Conservation (phyloP, 2,888 invertebrate genomes). For the Rhynchonema sp. region DNA sequence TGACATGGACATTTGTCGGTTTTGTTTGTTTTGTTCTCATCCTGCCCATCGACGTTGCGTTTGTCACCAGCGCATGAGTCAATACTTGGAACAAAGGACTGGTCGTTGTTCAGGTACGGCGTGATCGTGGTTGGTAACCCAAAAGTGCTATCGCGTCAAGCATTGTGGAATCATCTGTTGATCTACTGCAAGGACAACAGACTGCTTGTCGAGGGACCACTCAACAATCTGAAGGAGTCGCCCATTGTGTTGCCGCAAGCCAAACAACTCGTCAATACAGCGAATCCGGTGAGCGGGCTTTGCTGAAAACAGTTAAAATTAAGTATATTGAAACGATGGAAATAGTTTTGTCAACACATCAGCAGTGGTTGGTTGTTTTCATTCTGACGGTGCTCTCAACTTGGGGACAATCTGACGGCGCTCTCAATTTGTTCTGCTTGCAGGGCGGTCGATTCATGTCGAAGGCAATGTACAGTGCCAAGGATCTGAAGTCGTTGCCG, state of each 20-base stretch:
- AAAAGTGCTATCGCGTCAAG: conserved; percentile 87
- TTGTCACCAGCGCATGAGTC: neutral
- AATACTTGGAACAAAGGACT: neutral
- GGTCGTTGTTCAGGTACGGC: conserved; percentile 44
- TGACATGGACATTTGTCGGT: too few species aligned
- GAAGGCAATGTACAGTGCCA: conserved; percentile 83
- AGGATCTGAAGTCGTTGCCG: conserved; percentile 79
- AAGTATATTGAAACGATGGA: too few species aligned
- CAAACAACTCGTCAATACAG: conserved; percentile 74
- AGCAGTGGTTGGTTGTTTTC: too few species aligned
- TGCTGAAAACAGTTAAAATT: neutral
- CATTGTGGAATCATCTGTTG: conserved; percentile 89
- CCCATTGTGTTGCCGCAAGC: conserved; percentile 91
- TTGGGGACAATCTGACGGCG: too few species aligned
- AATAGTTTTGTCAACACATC: too few species aligned
- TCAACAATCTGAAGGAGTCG: conserved; percentile 87
- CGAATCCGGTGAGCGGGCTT: conserved; percentile 52
- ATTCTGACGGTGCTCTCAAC: neutral
- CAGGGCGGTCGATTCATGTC: conserved; percentile 85
- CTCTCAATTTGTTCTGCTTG: too few species aligned
- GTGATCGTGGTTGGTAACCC: conserved; percentile 97
- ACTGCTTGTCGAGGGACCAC: conserved; percentile 84
- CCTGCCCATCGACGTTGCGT: neutral
- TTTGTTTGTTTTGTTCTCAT: neutral
- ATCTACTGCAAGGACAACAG: conserved; percentile 94